These are phyloP conservation scores for Nasonia vitripennis DNA, from an alignment of 1,140 invertebrate species.

Conservation along the genomic window DNA sequence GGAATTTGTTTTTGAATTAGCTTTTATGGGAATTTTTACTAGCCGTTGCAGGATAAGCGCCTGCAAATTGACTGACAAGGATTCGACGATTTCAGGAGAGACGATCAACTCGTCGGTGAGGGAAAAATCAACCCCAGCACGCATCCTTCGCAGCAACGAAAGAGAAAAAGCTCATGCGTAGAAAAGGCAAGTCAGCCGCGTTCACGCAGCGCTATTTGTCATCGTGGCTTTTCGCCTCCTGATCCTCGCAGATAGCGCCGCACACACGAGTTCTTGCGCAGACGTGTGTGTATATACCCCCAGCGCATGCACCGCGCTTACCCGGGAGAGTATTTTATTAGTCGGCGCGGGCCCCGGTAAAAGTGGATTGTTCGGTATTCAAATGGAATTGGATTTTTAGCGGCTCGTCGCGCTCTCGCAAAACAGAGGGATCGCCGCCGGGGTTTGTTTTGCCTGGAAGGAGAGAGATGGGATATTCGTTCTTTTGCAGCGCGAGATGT, in stretches of 20 bases:
- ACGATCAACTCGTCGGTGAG: too few species aligned
- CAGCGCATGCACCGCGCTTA: background rate
- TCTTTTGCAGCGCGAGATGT: constrained; percentile 15
- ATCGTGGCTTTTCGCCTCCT: constrained; percentile 30
- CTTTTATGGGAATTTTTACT: too few species aligned
- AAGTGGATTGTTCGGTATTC: constrained; percentile 49
- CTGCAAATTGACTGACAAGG: too few species aligned
- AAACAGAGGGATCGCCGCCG: background rate
- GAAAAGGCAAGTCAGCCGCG: background rate
- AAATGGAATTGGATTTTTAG: constrained; percentile 44
- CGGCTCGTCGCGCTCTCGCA: background rate
- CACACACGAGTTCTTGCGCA: background rate
- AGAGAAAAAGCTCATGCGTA: background rate
- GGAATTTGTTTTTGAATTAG: too few species aligned
- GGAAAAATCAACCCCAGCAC: too few species aligned
- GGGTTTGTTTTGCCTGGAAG: constrained; percentile 10
- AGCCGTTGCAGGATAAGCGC: too few species aligned
- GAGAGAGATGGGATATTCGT: background rate
- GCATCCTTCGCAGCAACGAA: background rate
- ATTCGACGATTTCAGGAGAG: too few species aligned
- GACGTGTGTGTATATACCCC: too few species aligned
- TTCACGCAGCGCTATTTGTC: constrained; percentile 32
- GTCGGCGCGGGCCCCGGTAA: background rate
- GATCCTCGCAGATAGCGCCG: constrained; percentile 36
- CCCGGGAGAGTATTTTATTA: constrained; percentile 32